Base-by-base conservation (phyloP, 2,888 invertebrate species). In the Cheilosia pagana region DNA sequence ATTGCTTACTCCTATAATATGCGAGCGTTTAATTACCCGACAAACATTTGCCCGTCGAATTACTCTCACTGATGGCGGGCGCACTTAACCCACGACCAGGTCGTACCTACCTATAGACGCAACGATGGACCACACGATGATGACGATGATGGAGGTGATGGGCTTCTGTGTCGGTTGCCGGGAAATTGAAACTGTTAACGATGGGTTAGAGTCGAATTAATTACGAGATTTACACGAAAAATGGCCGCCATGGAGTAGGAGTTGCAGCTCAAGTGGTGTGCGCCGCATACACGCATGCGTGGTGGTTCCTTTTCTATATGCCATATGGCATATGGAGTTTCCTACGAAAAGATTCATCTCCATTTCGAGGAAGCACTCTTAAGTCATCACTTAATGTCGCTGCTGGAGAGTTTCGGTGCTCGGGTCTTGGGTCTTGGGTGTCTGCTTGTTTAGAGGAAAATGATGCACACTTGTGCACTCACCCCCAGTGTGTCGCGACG, bases 341-440 rank as follows among this genome's bases (percentile, higher is more conserved):
- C 81, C 85, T 67, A 71, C 7, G 85, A 85, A 85, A 60, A 85
- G 81, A 85, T 85, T 76, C 85, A 85, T 85, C 85, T 85, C 39
- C 75, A 81, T 71, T 85, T 85, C 85, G 85, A 71, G 71, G 85
- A 85, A 85, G 81, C 65, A 81, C 85, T 76, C 85, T 85, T 76
- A 85, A 75, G 75, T 85, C 85, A 85, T 85, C 85, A 85, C 81
- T 85, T 85, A 81, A 85, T 76, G 81, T 85, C 85, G 85, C 81
- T 85, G 81, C 71, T 81, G 75, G 85, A 85, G 79, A 82, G 82
- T 77, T 74, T 68, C n/a, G 53, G 21, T 43, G 39, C 28, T 28
- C 28, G 28, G 28, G 21, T 43, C 59, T 67, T 62, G 28, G 28
- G 21, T 43, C 59, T 67, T 62, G 48, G 65, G 60, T 77, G 68